phyloP scores from a whole-genome alignment of 2,797 vertebrate genomes.

The Streptopelia turtur region DNA sequence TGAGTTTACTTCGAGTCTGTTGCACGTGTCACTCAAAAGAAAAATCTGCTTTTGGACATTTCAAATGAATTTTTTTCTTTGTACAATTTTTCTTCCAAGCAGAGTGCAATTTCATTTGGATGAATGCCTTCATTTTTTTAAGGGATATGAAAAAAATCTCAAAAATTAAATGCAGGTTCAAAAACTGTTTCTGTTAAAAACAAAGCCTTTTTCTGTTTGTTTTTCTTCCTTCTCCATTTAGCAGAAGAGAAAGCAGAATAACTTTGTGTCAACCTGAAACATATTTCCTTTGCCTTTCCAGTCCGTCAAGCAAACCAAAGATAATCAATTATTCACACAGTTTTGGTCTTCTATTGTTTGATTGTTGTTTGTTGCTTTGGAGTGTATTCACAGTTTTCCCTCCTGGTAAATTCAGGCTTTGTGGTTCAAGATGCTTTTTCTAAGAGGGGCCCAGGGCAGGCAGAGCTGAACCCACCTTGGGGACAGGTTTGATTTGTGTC shows the following conservation, averaged over 20 bases:
- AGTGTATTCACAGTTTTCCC: conserved; percentile 6
- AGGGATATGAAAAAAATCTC: background rate
- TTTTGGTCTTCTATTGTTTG: conserved; percentile 46
- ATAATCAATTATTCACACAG: conserved; percentile 65
- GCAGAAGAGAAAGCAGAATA: conserved; percentile 31
- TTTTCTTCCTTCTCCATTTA: conserved; percentile 3
- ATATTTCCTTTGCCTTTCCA: conserved; percentile 61
- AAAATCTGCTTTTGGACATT: background rate
- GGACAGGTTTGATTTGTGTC: background rate
- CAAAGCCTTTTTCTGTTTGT: background rate
- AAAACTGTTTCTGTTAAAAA: background rate
- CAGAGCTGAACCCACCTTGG: background rate
- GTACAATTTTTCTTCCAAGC: background rate
- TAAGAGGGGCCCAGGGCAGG: background rate
- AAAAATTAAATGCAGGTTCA: background rate
- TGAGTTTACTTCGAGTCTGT: background rate
- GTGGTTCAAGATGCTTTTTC: background rate
- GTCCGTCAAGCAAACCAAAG: conserved; percentile 23
- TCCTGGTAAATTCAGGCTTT: conserved; percentile 11
- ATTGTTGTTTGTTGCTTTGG: background rate
- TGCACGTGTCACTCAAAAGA: background rate
- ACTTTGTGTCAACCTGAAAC: conserved; percentile 58
- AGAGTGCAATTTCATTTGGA: background rate
- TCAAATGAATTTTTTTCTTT: background rate
- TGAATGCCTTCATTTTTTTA: background rate